These are phyloP conservation scores for Pediacus dermestoides DNA, from an alignment of 2,888 invertebrate genomes.

Conservation along the genomic window DNA sequence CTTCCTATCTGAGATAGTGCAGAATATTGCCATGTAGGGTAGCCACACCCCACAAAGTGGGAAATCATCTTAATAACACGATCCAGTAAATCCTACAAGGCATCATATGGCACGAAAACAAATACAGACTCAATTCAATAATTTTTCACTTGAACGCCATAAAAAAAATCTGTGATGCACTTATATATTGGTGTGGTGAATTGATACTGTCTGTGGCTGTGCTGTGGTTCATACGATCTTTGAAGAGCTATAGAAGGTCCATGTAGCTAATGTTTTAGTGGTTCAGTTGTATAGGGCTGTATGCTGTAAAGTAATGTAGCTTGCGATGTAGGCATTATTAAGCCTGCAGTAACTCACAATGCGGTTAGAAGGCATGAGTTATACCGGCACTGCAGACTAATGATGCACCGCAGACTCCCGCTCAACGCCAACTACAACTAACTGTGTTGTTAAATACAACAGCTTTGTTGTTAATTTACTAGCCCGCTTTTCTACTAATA, in stretches of 20 bases:
- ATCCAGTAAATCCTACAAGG: too few relatives aligned
- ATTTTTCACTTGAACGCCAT: too few relatives aligned
- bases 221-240: too few relatives aligned
- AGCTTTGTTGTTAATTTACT: slow-evolving; percentile 36
- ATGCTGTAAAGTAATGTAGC: slow-evolving; percentile 29
- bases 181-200: background rate
- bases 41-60: slow-evolving; percentile 21
- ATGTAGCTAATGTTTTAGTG: too few relatives aligned
- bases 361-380: slow-evolving; percentile 45
- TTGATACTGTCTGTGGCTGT: too few relatives aligned
- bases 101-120: too few relatives aligned
- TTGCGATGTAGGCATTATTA: slow-evolving; percentile 45
- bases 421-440: slow-evolving; percentile 36
- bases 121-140: too few relatives aligned
- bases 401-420: slow-evolving; percentile 42
- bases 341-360: slow-evolving; percentile 48
- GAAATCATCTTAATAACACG: slow-evolving; percentile 19
- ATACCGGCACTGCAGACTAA: slow-evolving; percentile 42
- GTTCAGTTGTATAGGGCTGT: slow-evolving; percentile 18
- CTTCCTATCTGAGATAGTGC: slow-evolving; percentile 20
- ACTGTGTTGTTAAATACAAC: slow-evolving; percentile 38
- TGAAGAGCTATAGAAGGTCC: too few relatives aligned
- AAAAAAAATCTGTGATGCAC: background rate
- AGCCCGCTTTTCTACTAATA: slow-evolving; percentile 28
- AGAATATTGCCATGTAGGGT: slow-evolving; percentile 26